phyloP scores from a whole-genome alignment of 2,888 invertebrate species.

The Campaea margaritaria region DNA sequence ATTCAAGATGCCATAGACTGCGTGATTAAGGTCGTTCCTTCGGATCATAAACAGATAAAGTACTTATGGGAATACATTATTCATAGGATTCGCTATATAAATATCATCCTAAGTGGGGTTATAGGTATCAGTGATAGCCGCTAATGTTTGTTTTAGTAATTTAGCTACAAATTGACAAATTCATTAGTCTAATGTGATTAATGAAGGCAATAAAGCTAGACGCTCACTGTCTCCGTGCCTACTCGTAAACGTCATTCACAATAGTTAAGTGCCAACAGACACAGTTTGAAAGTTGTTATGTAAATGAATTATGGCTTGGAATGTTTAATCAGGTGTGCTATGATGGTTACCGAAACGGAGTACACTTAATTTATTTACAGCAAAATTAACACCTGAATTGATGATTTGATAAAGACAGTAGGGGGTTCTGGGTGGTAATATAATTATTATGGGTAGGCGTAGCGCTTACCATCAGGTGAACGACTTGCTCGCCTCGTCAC shows the following conservation, averaged over 20 bases:
- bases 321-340: constrained; percentile 28
- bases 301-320: constrained; percentile 28
- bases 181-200: background rate
- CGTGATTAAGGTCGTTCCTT: constrained; percentile 46
- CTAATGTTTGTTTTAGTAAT: constrained; percentile 18
- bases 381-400: constrained; percentile 14
- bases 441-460: too few relatives aligned
- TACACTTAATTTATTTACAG: constrained; percentile 2
- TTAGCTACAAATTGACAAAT: background rate
- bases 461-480: too few relatives aligned
- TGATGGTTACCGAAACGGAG: constrained; percentile 17
- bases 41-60: constrained; percentile 29
- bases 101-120: constrained; percentile 17
- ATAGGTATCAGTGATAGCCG: constrained; percentile 2
- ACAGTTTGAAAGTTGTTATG: constrained; percentile 36
- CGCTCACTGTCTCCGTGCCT: background rate
- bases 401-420: background rate
- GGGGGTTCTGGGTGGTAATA: too few relatives aligned
- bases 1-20: constrained; percentile 41
- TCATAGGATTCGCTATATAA: constrained; percentile 29
- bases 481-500: too few relatives aligned
- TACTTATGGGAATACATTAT: constrained; percentile 34
- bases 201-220: background rate
- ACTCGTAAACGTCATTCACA: constrained; percentile 1
- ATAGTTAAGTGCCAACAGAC: background rate